Base-by-base conservation (phyloP, 1,140 invertebrate genomes). In the Saxidomus purpurata region DNA sequence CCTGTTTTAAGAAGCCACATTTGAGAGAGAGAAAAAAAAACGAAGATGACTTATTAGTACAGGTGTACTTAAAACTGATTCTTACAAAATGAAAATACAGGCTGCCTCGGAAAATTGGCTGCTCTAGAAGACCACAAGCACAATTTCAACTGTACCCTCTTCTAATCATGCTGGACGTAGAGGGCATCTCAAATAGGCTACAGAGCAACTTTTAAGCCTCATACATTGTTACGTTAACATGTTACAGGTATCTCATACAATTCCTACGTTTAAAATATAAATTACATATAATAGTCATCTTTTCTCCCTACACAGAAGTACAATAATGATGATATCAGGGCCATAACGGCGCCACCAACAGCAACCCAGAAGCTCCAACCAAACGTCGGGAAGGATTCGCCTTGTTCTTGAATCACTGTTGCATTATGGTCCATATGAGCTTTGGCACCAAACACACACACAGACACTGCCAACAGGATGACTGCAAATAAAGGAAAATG, bases 361-460 rank as follows among this genome's bases (percentile, higher is more conserved):
- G 91, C 94, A 1, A 93, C 90, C 94, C 94, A 95, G 85, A 94
- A 95, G 80, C 93, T 94, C 94, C 94, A 95, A n/a, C 92, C 92
- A 59, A 93, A 95, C 0, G 93, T 55, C 1, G 92, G 89, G 9
- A 89, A 47, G 0, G 47, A 82, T 17, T 59, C 77, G n/a, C 61
- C 87, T 49, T 88, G 80, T 52, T 92, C 85, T 25, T 90, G 80
- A 28, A 92, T 25, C 3, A 94, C 93, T 31, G 86, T 86, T 0
- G 92, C 91, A 0, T 91, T 61, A 22, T 92, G 59, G 19, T 93
- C 91, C 11, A 93, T 89, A 87, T 95, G 92, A 28, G 93, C 91
- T 82, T 94, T 93, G 67, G 94, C 94, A 1, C 94, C 94, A 88
- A 94, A 95, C 83, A 94, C 86, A 79, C 92, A 93, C 31, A 95